These are phyloP conservation scores for Tretioscincus oriximinensis DNA, from an alignment of 2,113 vertebrate species.

Conservation along the genomic window DNA sequence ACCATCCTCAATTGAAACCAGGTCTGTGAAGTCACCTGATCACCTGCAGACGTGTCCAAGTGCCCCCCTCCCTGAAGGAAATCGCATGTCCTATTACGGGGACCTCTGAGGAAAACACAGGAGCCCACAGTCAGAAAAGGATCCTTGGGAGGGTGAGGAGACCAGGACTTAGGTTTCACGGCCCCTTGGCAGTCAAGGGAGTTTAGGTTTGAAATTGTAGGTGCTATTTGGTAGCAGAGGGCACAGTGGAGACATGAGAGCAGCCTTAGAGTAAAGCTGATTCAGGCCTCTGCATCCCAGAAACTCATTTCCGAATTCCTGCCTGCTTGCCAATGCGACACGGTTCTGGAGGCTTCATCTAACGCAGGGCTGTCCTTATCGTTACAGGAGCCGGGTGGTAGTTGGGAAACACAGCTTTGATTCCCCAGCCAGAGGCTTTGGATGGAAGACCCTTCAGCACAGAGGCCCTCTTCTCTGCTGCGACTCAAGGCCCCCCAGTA, in stretches of 20 bases:
- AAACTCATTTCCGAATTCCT: no score
- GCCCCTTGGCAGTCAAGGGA: background rate
- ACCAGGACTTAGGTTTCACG: conserved; percentile 27
- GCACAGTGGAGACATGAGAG: fast-evolving
- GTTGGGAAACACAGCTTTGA: no score
- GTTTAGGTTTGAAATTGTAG: background rate
- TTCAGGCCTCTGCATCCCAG: no score
- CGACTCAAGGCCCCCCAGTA: no score
- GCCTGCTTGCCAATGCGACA: background rate
- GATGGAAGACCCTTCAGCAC: no score
- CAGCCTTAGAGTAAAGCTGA: fast-evolving
- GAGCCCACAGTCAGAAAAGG: conserved; percentile 52
- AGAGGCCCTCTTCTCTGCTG: no score
- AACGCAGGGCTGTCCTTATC: no score
- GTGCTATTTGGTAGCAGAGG: fast-evolving
- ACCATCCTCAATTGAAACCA: conserved; percentile 84
- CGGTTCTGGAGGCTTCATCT: no score
- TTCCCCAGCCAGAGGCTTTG: no score
- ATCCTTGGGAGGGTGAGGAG: conserved; percentile 47
- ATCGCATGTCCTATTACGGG: conserved; percentile 71
- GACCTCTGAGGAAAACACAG: conserved; percentile 66
- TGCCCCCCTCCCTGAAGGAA: conserved; percentile 51
- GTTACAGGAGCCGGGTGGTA: no score
- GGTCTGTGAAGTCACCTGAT: conserved; percentile 77
- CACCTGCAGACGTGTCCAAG: conserved; percentile 76